phyloP scores from a whole-genome alignment of 1,140 invertebrate species.

The Aphis craccivora region DNA sequence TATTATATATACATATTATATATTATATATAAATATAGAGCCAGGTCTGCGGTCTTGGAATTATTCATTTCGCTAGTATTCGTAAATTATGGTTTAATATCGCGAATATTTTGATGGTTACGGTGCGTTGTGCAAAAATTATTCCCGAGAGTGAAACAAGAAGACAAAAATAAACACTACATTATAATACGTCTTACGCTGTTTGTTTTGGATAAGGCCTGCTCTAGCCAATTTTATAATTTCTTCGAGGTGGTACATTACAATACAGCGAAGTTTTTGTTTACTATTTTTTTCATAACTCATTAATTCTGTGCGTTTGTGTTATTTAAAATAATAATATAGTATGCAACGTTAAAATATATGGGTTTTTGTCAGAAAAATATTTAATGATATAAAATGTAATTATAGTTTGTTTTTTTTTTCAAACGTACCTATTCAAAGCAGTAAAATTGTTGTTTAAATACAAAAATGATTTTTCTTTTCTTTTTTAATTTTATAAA shows the following conservation, averaged over 20 bases:
- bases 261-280: background rate
- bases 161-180: background rate
- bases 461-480: background rate
- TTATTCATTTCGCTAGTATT: background rate
- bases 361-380: background rate
- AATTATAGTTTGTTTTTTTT: background rate
- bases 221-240: background rate
- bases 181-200: background rate
- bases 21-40: background rate
- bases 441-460: background rate
- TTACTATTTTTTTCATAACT: background rate
- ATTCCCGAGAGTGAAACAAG: conserved; percentile 11
- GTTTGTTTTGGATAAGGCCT: background rate
- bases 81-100: conserved; percentile 10
- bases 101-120: background rate
- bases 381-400: background rate
- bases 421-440: background rate
- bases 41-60: background rate
- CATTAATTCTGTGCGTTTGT: background rate
- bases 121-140: background rate
- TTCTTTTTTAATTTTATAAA: background rate
- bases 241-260: background rate
- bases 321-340: background rate
- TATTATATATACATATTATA: background rate
- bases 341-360: background rate